These are phyloP conservation scores for Mohoua ochrocephala DNA, from an alignment of 2,113 vertebrate genomes.

Conservation along the genomic window DNA sequence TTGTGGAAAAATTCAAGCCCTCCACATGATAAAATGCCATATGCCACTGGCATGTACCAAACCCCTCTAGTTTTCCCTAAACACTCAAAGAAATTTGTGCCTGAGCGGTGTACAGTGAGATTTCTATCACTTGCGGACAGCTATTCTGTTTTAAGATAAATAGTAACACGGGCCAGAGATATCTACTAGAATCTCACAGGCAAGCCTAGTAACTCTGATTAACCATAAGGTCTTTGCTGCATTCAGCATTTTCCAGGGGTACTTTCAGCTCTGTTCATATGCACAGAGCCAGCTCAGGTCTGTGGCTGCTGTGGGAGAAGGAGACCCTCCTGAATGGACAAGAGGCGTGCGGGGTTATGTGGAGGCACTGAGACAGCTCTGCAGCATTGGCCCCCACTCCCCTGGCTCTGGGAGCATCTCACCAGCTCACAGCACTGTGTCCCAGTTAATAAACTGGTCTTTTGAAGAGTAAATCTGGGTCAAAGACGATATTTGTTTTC, in stretches of 20 bases:
- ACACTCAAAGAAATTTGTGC: not conserved
- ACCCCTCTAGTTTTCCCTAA: not conserved
- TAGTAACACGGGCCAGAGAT: not conserved
- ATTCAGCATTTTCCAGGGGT: not conserved
- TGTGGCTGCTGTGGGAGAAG: not conserved
- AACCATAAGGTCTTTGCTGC: not conserved
- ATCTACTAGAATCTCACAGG: not conserved
- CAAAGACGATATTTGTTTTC: not conserved
- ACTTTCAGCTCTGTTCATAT: not conserved
- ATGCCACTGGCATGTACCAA: not conserved
- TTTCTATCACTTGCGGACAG: not conserved
- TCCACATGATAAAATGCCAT: not conserved
- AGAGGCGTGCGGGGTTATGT: fast-evolving
- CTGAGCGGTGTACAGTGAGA: not conserved
- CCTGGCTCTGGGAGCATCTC: not conserved
- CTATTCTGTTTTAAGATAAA: not conserved
- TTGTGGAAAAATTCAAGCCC: not conserved
- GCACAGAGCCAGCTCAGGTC: not conserved
- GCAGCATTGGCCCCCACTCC: fast-evolving
- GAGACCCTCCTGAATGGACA: not conserved
- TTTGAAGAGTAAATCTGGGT: not conserved
- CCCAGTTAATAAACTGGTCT: not conserved
- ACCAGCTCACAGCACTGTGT: not conserved
- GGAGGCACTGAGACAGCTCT: not conserved
- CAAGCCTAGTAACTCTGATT: not conserved